Conservation (phyloP, 2,113 vertebrate genomes). For the Procavia capensis region DNA sequence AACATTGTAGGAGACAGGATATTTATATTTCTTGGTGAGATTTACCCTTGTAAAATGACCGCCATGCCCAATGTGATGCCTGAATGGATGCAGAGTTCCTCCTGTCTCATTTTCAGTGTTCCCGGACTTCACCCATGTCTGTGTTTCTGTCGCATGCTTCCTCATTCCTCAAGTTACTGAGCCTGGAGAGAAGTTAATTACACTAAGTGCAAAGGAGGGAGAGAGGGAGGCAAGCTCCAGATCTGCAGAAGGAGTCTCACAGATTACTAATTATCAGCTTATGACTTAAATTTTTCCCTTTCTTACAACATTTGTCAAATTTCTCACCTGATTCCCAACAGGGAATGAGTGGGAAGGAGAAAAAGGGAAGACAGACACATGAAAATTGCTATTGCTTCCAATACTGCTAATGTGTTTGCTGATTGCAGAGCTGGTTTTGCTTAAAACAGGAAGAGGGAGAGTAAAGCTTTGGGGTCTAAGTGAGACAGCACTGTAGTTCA, state of each 20-base stretch:
- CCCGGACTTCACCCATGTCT: background rate
- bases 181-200: slow-evolving; percentile 1
- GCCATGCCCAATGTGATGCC: too few species aligned
- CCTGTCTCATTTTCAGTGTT: background rate
- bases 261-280: slow-evolving; percentile 72
- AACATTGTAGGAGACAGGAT: too few species aligned
- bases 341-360: background rate
- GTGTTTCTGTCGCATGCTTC: background rate
- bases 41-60: background rate
- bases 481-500: background rate
- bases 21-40: background rate
- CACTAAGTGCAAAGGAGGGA: background rate
- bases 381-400: slow-evolving; percentile 46
- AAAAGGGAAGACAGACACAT: background rate
- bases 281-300: slow-evolving; percentile 79
- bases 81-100: background rate
- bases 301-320: slow-evolving; percentile 68
- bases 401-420: background rate
- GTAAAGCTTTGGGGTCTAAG: background rate
- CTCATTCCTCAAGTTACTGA: background rate
- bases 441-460: background rate
- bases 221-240: background rate
- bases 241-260: background rate
- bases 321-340: slow-evolving; percentile 43
- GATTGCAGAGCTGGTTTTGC: background rate